Percentiles rank a stretch among this genome's conserved stretches.
These are phyloP conservation scores for Nycticryphes semicollaris DNA, from an alignment of 2,113 vertebrate species.

Conservation along the genomic window DNA sequence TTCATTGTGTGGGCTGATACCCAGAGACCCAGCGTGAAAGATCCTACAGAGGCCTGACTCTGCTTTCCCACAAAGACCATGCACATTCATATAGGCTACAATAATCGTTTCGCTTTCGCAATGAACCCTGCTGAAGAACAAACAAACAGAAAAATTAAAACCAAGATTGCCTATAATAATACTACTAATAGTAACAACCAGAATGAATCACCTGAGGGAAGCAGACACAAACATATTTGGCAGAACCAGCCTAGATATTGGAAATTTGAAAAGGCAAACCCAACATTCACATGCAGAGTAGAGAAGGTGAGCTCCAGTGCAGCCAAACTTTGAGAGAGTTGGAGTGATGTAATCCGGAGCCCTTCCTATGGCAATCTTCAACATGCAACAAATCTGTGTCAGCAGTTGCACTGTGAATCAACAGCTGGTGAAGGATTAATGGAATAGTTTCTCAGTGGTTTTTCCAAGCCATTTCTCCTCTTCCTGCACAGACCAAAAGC, in stretches of 20 bases:
- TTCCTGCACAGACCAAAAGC: neutral
- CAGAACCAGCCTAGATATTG: neutral
- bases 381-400: neutral
- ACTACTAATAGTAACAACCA: neutral
- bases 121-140: neutral
- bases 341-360: neutral
- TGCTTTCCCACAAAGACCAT: neutral
- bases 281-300: neutral
- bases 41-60: neutral
- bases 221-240: neutral
- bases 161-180: neutral
- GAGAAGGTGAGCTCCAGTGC: neutral
- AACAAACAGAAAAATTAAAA: neutral
- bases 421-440: slow-evolving; percentile 42
- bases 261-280: neutral
- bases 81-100: neutral
- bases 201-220: neutral
- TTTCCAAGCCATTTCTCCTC: neutral
- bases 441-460: slow-evolving; percentile 7
- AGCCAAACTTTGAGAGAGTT: neutral
- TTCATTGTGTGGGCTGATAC: neutral
- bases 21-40: neutral
- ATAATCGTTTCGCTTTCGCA: neutral
- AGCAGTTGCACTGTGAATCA: neutral
- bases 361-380: neutral